phyloP scores from a whole-genome alignment of 1,140 invertebrate species.

The Hylaeus anthracinus region DNA sequence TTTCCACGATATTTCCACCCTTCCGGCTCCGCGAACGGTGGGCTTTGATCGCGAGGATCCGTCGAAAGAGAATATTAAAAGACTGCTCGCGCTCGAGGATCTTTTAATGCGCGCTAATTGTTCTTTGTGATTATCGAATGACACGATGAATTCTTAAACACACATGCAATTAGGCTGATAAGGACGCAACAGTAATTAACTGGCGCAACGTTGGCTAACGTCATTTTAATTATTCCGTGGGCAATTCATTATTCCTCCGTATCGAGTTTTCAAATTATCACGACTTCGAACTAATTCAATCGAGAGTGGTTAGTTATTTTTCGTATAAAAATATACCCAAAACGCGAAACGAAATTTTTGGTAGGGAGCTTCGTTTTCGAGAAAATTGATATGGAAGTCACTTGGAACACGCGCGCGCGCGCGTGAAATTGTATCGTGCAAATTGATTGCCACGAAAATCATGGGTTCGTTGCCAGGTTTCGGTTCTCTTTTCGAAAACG shows the following conservation, averaged over 20 bases:
- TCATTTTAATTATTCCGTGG: not conserved
- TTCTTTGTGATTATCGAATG: not conserved
- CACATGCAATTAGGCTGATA: not conserved
- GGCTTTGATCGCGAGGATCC: conserved; percentile 3
- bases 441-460: not conserved
- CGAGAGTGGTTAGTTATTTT: not conserved
- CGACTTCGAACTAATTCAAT: too few relatives aligned
- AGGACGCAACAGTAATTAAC: not conserved
- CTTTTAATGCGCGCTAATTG: conserved; percentile 21
- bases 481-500: not conserved
- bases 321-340: too few relatives aligned
- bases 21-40: not conserved
- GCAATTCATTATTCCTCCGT: not conserved
- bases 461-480: not conserved
- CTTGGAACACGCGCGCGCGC: too few relatives aligned
- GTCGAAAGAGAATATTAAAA: conserved; percentile 4
- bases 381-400: too few relatives aligned
- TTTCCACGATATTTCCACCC: conserved; percentile 28
- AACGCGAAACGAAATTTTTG: too few relatives aligned
- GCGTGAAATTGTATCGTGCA: not conserved
- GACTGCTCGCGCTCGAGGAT: not conserved
- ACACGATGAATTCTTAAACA: not conserved
- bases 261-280: too few relatives aligned
- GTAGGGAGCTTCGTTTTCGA: too few relatives aligned
- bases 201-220: too few relatives aligned